Conservation (phyloP, 2,888 invertebrate species). For the Xylota segnis region DNA sequence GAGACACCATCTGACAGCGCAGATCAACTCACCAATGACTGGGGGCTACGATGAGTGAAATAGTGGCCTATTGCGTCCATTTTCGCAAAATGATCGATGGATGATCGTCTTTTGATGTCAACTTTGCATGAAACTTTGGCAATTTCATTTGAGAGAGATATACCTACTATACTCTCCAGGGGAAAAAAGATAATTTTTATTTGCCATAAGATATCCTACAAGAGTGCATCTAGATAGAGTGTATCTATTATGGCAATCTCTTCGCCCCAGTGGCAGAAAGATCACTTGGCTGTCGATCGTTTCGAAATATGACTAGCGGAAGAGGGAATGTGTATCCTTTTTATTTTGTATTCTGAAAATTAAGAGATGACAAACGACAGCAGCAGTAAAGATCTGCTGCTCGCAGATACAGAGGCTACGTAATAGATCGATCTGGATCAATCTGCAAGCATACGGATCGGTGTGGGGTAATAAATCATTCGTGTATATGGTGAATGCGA, state of each 20-base stretch:
- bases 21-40: constrained; percentile 44
- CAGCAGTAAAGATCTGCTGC: constrained; percentile 27
- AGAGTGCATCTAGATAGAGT: constrained; percentile 25
- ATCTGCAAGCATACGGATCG: constrained; percentile 13
- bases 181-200: constrained; percentile 40
- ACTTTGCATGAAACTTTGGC: constrained; percentile 74
- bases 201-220: constrained; percentile 27
- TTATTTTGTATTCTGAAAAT: constrained; percentile 28
- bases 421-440: constrained; percentile 59
- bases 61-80: constrained; percentile 54
- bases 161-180: constrained; percentile 20
- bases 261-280: constrained; percentile 36
- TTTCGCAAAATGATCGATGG: constrained; percentile 72
- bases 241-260: constrained; percentile 50
- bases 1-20: constrained; percentile 52
- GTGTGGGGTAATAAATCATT: constrained; percentile 63
- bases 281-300: constrained; percentile 2
- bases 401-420: constrained; percentile 15
- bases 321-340: constrained; percentile 39
- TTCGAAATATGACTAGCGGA: constrained; percentile 32
- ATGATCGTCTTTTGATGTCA: constrained; percentile 73
- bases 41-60: constrained; percentile 48
- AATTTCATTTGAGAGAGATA: constrained; percentile 43
- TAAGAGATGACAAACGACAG: constrained; percentile 67
- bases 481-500: constrained; percentile 49